Percentiles rank a stretch among this genome's conserved stretches.
These are phyloP conservation scores for Mus spretus DNA, from an alignment of 2,797 vertebrate genomes.

Conservation along the genomic window DNA sequence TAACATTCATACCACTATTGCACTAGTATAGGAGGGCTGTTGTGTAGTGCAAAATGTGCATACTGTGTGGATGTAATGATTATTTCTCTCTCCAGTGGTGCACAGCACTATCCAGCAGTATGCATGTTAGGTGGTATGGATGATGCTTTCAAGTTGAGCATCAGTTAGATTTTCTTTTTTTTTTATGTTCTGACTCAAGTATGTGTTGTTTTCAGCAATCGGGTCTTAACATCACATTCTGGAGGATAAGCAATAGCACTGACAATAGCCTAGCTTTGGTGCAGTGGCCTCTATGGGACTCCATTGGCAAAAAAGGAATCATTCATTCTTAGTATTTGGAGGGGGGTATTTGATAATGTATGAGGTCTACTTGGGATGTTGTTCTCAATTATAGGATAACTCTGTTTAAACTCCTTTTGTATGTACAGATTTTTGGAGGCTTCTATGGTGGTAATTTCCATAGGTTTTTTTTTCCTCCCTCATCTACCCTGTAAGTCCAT, in stretches of 20 bases:
- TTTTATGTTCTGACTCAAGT: not conserved
- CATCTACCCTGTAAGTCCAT: not conserved
- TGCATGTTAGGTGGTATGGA: not conserved
- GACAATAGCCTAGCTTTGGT: not conserved
- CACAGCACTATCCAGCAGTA: not conserved
- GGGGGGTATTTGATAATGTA: not conserved
- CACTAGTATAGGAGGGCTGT: not conserved
- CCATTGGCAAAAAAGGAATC: not conserved
- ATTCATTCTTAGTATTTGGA: not conserved
- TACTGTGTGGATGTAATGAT: not conserved
- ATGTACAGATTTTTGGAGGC: not conserved
- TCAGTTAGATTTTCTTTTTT: not conserved
- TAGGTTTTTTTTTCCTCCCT: not conserved
- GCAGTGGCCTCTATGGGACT: not conserved
- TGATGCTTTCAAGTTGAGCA: not conserved
- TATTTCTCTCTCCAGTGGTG: not conserved
- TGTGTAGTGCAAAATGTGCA: not conserved
- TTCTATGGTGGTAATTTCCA: not conserved
- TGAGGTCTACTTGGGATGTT: not conserved
- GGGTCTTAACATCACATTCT: not conserved
- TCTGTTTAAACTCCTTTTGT: not conserved
- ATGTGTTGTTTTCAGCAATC: not conserved
- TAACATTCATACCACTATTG: not conserved
- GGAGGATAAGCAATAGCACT: not conserved
- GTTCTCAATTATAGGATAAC: not conserved